Percentiles rank a stretch among this genome's conserved stretches.
Conservation (phyloP, 2,113 vertebrate genomes). For the Syngnathus scovelli region DNA sequence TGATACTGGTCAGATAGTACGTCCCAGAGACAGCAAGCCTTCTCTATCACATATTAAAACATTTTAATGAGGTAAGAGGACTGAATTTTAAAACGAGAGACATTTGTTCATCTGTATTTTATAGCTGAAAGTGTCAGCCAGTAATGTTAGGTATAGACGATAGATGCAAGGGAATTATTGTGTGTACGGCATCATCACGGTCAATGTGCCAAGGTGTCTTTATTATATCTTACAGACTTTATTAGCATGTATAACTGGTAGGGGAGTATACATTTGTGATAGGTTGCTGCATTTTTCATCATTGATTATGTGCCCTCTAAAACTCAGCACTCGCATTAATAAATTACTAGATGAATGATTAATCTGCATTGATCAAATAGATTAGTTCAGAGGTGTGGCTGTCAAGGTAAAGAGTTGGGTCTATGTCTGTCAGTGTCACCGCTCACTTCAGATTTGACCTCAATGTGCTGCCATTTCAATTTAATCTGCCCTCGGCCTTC, state of each 20-base stretch:
- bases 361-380: slow-evolving; percentile 27
- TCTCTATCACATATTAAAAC: not conserved
- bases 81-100: too few relatives aligned
- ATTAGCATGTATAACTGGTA: not conserved
- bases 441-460: too few relatives aligned
- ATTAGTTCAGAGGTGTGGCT: slow-evolving; percentile 25
- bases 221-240: not conserved
- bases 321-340: slow-evolving; percentile 35
- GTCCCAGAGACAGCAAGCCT: not conserved
- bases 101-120: slow-evolving; percentile 11
- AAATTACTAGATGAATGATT: slow-evolving; percentile 42
- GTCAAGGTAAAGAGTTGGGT: not conserved
- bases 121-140: not conserved
- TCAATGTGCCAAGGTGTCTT: not conserved
- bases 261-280: slow-evolving; percentile 5
- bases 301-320: slow-evolving; percentile 1
- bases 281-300: slow-evolving; percentile 18
- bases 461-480: too few relatives aligned
- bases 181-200: not conserved
- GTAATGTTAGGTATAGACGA: not conserved
- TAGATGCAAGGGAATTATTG: not conserved
- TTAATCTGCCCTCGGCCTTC: too few relatives aligned
- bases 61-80: not conserved
- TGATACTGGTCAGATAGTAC: not conserved
- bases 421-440: too few relatives aligned